phyloP scores from a whole-genome alignment of 2,888 invertebrate species.

The Odontomyia ornata region DNA sequence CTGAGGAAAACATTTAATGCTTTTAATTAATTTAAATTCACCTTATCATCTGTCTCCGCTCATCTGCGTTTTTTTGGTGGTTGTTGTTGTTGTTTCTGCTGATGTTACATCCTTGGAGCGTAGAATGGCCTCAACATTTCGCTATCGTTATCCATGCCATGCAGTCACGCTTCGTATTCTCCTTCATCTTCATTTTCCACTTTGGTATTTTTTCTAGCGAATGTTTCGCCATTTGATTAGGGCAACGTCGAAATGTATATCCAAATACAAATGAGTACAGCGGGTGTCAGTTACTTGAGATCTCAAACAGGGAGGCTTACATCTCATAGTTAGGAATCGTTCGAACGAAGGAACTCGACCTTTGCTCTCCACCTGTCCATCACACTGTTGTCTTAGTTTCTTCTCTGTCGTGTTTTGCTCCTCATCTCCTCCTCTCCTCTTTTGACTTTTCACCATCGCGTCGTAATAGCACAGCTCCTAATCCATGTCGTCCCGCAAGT shows the following conservation, averaged over 20 bases:
- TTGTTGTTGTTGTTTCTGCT: background rate
- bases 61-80: conserved; percentile 17
- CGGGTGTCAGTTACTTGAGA: conserved; percentile 37
- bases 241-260: conserved; percentile 36
- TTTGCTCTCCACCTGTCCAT: conserved; percentile 23
- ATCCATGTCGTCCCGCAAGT: background rate
- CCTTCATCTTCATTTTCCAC: background rate
- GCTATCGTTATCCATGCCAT: too few relatives aligned
- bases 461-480: background rate
- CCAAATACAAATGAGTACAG: conserved; percentile 6
- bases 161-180: background rate
- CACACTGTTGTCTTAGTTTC: conserved; percentile 7
- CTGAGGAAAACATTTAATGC: conserved; percentile 46
- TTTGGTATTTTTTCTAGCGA: conserved; percentile 3
- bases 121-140: too few relatives aligned
- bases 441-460: background rate
- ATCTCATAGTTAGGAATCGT: background rate
- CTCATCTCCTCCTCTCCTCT: background rate
- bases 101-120: background rate
- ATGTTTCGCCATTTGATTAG: conserved; percentile 37
- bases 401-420: background rate
- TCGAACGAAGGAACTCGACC: background rate
- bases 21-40: conserved; percentile 50
- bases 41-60: conserved; percentile 46
- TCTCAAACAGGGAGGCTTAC: background rate